A percentile compares a stretch with the other conserved stretches of the same genome.
These are phyloP conservation scores for Acanthosepion pharaonis DNA, from an alignment of 2,888 invertebrate genomes.

Conservation along the genomic window DNA sequence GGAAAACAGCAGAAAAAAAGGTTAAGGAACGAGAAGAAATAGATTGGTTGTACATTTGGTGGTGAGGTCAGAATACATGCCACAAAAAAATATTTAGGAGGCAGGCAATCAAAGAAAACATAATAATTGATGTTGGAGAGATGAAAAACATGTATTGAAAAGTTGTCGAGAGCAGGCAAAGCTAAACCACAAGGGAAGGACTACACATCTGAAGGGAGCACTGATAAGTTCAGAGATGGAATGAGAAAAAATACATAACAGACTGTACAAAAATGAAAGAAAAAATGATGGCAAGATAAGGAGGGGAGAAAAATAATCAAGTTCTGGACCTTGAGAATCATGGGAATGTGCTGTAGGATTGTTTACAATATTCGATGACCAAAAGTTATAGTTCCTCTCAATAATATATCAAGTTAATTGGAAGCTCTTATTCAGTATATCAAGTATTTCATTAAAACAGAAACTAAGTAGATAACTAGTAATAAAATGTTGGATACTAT, in stretches of 20 bases:
- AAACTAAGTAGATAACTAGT: too few relatives aligned
- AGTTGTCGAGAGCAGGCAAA: neutral
- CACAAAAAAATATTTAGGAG: constrained; percentile 14
- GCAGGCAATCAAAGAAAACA: constrained; percentile 12
- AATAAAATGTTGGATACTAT: too few relatives aligned
- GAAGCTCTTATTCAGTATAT: too few relatives aligned
- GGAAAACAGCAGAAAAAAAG: neutral
- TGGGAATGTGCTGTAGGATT: neutral
- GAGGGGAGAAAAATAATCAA: neutral
- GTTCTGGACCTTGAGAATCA: neutral
- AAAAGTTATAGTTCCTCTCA: neutral
- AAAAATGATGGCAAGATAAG: neutral
- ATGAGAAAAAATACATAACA: neutral
- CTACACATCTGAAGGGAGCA: neutral
- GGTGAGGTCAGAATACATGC: constrained; percentile 33
- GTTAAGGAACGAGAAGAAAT: neutral
- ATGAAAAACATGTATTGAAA: neutral
- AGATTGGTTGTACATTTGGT: neutral
- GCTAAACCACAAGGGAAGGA: constrained; percentile 18
- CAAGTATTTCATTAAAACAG: too few relatives aligned
- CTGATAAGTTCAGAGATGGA: neutral
- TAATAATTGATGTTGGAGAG: neutral
- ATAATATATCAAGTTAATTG: neutral
- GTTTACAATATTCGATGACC: neutral
- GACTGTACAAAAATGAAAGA: neutral